Evolutionary conservation across 1,140 invertebrate genomes (phyloP).

Genomic region (Wasmannia auropunctata): DNA sequence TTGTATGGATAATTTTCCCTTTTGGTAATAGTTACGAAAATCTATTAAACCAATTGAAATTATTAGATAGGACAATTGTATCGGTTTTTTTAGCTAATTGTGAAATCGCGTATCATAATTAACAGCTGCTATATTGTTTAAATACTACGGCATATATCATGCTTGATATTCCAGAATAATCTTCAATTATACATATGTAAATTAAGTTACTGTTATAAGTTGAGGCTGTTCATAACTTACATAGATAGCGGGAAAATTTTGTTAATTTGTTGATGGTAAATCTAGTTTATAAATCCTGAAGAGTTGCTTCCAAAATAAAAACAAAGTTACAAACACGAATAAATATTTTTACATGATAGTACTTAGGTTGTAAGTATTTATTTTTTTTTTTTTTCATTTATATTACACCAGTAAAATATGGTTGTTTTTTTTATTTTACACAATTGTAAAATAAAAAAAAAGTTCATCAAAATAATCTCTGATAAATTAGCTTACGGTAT

Average conservation of each 20-base stretch:
- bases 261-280: constrained; percentile 34
- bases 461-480: background rate
- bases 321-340: constrained; percentile 41
- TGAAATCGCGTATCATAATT: background rate
- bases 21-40: background rate
- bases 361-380: constrained; percentile 71
- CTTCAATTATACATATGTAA: constrained; percentile 24
- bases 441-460: background rate
- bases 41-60: background rate
- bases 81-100: constrained; percentile 11
- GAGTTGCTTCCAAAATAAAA: constrained; percentile 45
- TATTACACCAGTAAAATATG: constrained; percentile 74
- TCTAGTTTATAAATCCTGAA: constrained; percentile 22
- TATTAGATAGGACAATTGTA: background rate
- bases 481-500: constrained; percentile 27
- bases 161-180: background rate
- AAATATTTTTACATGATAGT: constrained; percentile 53
- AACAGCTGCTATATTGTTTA: background rate
- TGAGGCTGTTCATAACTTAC: constrained; percentile 30
- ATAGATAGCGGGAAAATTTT: constrained; percentile 39
- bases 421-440: constrained; percentile 57
- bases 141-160: constrained; percentile 8
- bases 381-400: constrained; percentile 70
- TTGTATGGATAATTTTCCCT: background rate
- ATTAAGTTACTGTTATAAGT: constrained; percentile 26